These are phyloP conservation scores for Fabriciana adippe DNA, from an alignment of 2,888 invertebrate genomes.

Conservation along the genomic window DNA sequence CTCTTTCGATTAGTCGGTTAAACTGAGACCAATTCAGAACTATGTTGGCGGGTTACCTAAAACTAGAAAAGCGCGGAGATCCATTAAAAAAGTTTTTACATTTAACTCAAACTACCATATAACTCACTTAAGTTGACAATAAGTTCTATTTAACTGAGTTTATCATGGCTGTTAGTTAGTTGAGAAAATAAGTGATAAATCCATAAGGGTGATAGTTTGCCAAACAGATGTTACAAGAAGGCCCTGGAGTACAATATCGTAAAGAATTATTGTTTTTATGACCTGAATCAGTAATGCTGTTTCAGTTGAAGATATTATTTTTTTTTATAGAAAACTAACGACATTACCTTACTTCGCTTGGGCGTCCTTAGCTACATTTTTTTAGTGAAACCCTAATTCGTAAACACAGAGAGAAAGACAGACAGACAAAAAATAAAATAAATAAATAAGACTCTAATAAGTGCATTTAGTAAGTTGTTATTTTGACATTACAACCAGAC, in stretches of 20 bases:
- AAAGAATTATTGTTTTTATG: conserved; percentile 45
- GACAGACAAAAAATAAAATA: no score
- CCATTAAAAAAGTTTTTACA: conserved; percentile 12
- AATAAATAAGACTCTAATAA: no score
- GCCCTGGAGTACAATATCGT: conserved; percentile 44
- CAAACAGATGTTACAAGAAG: conserved; percentile 46
- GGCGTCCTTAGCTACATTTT: no score
- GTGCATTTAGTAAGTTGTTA: no score
- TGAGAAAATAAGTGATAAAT: conserved; percentile 40
- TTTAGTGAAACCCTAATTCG: no score
- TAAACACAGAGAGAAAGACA: no score
- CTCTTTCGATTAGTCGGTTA: not conserved
- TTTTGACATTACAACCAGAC: no score
- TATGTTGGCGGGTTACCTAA: conserved; percentile 1
- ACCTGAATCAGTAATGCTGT: conserved; percentile 33
- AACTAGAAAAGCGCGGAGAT: not conserved
- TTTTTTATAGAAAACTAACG: conserved; percentile 5
- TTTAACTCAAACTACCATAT: conserved; percentile 21
- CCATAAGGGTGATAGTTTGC: conserved; percentile 43
- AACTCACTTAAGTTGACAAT: conserved; percentile 22
- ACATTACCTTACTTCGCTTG: no score
- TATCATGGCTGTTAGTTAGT: conserved; percentile 29
- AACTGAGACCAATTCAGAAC: not conserved
- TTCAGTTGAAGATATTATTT: conserved; percentile 8
- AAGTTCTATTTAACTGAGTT: conserved; percentile 36